Base-by-base conservation (phyloP, 2,888 invertebrate genomes). In the Tillus elongatus region DNA sequence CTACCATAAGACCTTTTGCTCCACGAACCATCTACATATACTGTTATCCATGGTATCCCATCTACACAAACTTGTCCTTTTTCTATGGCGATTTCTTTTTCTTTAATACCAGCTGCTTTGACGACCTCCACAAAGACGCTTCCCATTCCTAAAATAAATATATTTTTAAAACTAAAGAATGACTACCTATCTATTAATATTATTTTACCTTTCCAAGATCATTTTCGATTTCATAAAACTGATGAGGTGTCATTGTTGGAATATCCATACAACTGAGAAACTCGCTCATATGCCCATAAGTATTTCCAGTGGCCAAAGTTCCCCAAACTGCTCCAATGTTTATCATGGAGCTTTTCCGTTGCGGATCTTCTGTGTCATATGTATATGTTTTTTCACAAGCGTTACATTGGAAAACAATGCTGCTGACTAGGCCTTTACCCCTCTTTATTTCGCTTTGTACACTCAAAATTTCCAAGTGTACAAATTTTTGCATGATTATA, bases 11-110 rank as follows among this genome's bases (percentile, higher is more conserved):
- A 46, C n/a, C 45, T 12, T 39, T 46, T 50, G 24, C 45, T 45
- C 49, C 49, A 50, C 8, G 47, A 48, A 0, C 51, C 51, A 42
- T 51, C 48, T 6, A 48, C 35, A 37, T 46, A 44, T 1, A 50
- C 51, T 15, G 44, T 50, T 13, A 45, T 42, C 47, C 41, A 47
- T 14, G 47, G 44, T 13, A 29, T 36, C n/a, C 43, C 46, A 39
- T 43, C 45, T 10, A 32, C 13, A 30, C 37, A 39, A 13, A 39
- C n/a, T 26, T 45, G 37, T 8, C 30, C 19, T 1, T 27, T 37
- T 36, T 37, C 31, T 1, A 42, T 24, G n/a, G 44, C 44, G 12
- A 34, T 14, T 26, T 44, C 34, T 31, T 27, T 40, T 33, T 45
- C 43, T 35, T 12, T 14, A 2, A 6, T 14, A 8, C 37, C 40